Evolutionary conservation across 1,140 invertebrate genomes (phyloP).

Genomic region (Belonocnema kinseyi): DNA sequence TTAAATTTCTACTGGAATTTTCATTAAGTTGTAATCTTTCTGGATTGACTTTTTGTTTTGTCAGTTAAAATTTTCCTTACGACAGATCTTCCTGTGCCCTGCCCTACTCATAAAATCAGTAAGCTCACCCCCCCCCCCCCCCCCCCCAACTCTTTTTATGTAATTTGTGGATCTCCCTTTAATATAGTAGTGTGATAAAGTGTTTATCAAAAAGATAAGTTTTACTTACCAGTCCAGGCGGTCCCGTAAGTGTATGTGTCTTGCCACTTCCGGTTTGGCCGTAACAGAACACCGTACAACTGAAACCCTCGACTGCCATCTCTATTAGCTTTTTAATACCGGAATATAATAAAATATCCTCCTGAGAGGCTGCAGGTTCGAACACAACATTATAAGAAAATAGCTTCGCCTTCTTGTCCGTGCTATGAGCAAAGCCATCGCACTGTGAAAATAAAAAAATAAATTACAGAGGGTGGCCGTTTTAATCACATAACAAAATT

Average conservation of each 20-base stretch:
- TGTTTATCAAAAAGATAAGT: slow-evolving; percentile 4
- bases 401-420: slow-evolving; percentile 83
- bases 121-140: too few relatives aligned
- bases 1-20: too few relatives aligned
- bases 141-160: too few relatives aligned
- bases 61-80: too few relatives aligned
- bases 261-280: slow-evolving; percentile 98
- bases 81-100: too few relatives aligned
- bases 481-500: neutral
- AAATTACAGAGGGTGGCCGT: neutral
- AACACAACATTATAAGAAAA: slow-evolving; percentile 94
- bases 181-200: slow-evolving; percentile 18
- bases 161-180: too few relatives aligned
- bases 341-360: slow-evolving; percentile 86
- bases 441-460: slow-evolving; percentile 36
- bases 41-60: neutral
- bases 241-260: slow-evolving; percentile 95
- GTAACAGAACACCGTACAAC: slow-evolving; percentile 95
- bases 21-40: neutral
- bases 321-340: slow-evolving; percentile 91
- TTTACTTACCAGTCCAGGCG: slow-evolving; percentile 85
- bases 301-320: slow-evolving; percentile 95
- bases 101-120: too few relatives aligned
- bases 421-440: slow-evolving; percentile 38
- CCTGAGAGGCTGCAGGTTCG: slow-evolving; percentile 86